These are phyloP conservation scores for Psettodes erumei DNA, from an alignment of 2,113 vertebrate species.

Conservation along the genomic window DNA sequence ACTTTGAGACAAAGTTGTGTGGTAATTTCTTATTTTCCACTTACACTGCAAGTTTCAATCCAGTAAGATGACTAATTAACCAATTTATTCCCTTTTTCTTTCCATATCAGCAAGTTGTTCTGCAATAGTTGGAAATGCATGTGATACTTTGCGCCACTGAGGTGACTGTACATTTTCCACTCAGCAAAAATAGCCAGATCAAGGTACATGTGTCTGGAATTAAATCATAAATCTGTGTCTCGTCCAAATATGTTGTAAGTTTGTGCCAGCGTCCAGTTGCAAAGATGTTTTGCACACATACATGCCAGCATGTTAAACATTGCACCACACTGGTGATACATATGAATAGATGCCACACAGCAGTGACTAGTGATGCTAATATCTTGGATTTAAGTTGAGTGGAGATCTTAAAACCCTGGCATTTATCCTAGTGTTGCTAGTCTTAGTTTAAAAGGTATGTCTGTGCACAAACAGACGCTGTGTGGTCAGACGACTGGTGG, in stretches of 20 bases:
- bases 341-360: constrained; percentile 2
- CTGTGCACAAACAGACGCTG: constrained; percentile 63
- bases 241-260: background rate
- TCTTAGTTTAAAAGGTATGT: constrained; percentile 63
- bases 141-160: constrained; percentile 28
- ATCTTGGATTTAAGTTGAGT: constrained; percentile 36
- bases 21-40: constrained; percentile 56
- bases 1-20: background rate
- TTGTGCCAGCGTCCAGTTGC: background rate
- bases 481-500: constrained; percentile 64
- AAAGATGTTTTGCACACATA: constrained; percentile 12
- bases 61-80: constrained; percentile 68
- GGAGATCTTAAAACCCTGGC: constrained; percentile 20
- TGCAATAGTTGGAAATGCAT: constrained; percentile 37
- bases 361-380: constrained; percentile 18
- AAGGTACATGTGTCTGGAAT: background rate
- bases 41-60: constrained; percentile 46
- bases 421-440: constrained; percentile 48
- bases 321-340: background rate
- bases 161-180: constrained; percentile 1
- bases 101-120: constrained; percentile 62
- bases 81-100: background rate
- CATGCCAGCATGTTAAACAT: constrained; percentile 3
- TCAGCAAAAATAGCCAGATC: background rate
- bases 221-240: background rate